phyloP scores from a whole-genome alignment of 1,140 invertebrate species.

The Drosophila lowei region DNA sequence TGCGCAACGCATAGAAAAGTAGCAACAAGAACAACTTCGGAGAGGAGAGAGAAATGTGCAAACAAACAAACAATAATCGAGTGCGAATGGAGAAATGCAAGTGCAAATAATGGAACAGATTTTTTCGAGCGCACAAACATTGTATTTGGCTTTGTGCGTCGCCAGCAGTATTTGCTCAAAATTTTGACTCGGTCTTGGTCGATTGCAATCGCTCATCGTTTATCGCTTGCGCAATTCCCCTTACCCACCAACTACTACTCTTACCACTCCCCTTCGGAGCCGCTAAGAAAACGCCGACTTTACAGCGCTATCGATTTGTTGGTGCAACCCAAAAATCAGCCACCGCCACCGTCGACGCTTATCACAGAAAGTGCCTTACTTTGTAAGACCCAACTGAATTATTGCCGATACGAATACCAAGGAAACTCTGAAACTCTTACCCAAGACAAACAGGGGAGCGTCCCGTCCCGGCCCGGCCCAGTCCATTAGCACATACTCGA shows the following conservation, averaged over 20 bases:
- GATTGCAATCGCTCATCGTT: conserved; percentile 48
- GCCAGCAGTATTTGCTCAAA: conserved; percentile 59
- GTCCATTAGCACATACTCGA: conserved; percentile 62
- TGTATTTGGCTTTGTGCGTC: conserved; percentile 42
- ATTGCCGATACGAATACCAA: conserved; percentile 1
- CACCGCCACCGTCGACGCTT: conserved; percentile 35
- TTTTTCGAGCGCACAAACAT: conserved; percentile 3
- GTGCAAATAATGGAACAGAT: conserved; percentile 41
- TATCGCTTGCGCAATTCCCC: conserved; percentile 55
- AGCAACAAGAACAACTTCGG: conserved; percentile 33
- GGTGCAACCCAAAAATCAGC: conserved; percentile 13
- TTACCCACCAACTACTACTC: conserved; percentile 24
- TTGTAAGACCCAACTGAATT: no score
- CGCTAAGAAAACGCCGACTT: conserved; percentile 51
- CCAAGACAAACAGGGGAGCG: conserved; percentile 17
- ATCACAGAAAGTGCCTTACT: conserved; percentile 26
- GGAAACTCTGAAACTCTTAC: conserved; percentile 2
- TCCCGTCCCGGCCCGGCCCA: background rate
- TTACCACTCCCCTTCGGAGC: conserved; percentile 10
- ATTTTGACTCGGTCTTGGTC: conserved; percentile 30
- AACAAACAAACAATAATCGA: conserved; percentile 35
- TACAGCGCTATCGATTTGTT: conserved; percentile 66
- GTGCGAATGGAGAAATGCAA: conserved; percentile 44
- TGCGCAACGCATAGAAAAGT: conserved; percentile 26
- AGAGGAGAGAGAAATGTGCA: background rate